Evolutionary conservation across 2,888 invertebrate genomes (phyloP).

Genomic region (Lasius fuliginosus): DNA sequence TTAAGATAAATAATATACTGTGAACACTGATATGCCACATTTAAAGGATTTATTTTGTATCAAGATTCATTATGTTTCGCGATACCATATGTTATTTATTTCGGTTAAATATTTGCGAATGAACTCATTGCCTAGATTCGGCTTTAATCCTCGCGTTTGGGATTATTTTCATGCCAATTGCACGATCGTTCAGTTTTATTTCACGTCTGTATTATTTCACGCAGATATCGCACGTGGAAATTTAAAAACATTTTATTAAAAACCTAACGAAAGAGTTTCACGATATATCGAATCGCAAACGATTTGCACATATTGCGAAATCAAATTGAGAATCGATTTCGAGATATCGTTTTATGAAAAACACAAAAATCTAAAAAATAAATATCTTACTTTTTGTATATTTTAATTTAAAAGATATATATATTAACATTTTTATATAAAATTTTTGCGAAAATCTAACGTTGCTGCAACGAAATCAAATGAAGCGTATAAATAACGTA

Average conservation of each 20-base stretch:
- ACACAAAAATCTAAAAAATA: not conserved
- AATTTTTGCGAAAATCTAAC: not conserved
- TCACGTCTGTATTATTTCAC: conserved; percentile 4
- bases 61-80: not conserved
- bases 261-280: not conserved
- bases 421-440: not conserved
- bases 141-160: conserved; percentile 8
- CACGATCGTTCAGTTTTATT: not conserved
- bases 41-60: not conserved
- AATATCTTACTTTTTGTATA: not conserved
- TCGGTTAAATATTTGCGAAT: conserved; percentile 25
- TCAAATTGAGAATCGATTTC: not conserved
- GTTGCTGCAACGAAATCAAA: not conserved
- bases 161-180: conserved; percentile 1
- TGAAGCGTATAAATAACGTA: conserved; percentile 19
- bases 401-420: not conserved
- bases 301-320: conserved; percentile 6
- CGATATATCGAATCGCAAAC: not conserved
- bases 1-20: not conserved
- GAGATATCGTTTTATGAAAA: conserved; percentile 2
- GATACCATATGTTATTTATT: conserved; percentile 15
- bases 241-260: conserved; percentile 29
- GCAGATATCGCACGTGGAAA: not conserved
- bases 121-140: not conserved
- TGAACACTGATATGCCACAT: not conserved